A percentile compares a stretch with the other conserved stretches of the same genome.
These are phyloP conservation scores for Heptranchias perlo DNA, from an alignment of 2,113 vertebrate species.

Conservation along the genomic window DNA sequence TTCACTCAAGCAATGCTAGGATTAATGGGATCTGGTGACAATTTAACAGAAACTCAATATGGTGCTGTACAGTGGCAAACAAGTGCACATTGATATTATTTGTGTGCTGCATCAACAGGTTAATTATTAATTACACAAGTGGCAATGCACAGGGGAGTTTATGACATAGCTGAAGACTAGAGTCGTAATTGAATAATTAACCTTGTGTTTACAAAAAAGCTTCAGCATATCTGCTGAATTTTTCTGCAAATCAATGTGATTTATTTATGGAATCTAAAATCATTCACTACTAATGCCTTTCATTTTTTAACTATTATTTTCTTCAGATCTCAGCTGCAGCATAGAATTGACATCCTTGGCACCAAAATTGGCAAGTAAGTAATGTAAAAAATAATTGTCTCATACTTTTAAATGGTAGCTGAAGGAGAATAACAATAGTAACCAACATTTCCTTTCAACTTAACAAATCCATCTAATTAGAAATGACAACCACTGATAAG, in stretches of 20 bases:
- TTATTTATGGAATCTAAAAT: background rate
- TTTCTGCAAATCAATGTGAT: constrained; percentile 5
- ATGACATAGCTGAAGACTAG: constrained; percentile 6
- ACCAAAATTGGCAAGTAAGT: background rate
- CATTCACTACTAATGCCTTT: background rate
- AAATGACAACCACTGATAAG: background rate
- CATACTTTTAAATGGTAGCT: background rate
- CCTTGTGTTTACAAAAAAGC: background rate
- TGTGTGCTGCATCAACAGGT: constrained; percentile 19
- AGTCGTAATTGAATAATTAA: constrained; percentile 26
- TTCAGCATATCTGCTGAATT: background rate
- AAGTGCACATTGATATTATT: background rate
- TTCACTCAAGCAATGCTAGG: background rate
- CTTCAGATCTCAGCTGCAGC: background rate
- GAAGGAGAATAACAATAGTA: background rate
- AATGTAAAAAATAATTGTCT: background rate
- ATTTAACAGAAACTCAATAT: background rate
- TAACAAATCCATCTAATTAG: background rate
- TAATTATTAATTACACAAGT: constrained; percentile 35
- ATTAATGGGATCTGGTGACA: constrained; percentile 28
- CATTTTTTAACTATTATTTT: background rate
- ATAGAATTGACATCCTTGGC: background rate
- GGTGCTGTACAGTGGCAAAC: background rate
- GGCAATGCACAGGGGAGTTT: background rate
- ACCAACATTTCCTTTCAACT: background rate